Conservation (phyloP, 2,113 vertebrate genomes). For the Ceyx cyanopectus region DNA sequence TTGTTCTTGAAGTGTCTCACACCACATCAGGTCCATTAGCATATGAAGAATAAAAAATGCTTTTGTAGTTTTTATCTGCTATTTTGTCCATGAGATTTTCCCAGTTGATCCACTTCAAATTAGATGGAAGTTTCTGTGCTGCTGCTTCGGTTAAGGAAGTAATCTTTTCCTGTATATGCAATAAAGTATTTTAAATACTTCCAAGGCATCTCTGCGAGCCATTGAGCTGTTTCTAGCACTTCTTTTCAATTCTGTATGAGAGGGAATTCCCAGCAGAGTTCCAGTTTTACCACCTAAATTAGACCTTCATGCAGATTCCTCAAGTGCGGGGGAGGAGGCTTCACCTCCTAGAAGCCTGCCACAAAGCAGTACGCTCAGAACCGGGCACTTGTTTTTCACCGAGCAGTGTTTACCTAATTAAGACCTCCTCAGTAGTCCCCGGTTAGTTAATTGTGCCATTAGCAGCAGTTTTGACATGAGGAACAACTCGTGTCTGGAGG, state of each 20-base stretch:
- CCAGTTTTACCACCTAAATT: constrained; percentile 27
- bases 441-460: constrained; percentile 81
- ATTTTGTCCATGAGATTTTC: not conserved
- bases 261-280: constrained; percentile 43
- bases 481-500: constrained; percentile 67
- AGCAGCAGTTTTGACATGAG: constrained; percentile 79
- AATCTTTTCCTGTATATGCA: not conserved
- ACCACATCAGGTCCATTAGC: not conserved
- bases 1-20: not conserved
- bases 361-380: constrained; percentile 27
- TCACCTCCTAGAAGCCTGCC: constrained; percentile 63
- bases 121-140: not conserved
- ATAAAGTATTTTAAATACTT: not conserved
- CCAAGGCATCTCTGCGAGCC: not conserved
- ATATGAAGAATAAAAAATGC: not conserved
- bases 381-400: constrained; percentile 36
- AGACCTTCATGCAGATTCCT: constrained; percentile 20
- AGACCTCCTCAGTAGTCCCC: constrained; percentile 77
- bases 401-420: constrained; percentile 82
- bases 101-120: not conserved
- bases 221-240: not conserved
- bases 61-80: not conserved
- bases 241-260: not conserved
- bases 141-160: not conserved
- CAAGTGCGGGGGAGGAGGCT: not conserved